These are phyloP conservation scores for Hyposoter didymator DNA, from an alignment of 2,888 invertebrate genomes.

Conservation along the genomic window DNA sequence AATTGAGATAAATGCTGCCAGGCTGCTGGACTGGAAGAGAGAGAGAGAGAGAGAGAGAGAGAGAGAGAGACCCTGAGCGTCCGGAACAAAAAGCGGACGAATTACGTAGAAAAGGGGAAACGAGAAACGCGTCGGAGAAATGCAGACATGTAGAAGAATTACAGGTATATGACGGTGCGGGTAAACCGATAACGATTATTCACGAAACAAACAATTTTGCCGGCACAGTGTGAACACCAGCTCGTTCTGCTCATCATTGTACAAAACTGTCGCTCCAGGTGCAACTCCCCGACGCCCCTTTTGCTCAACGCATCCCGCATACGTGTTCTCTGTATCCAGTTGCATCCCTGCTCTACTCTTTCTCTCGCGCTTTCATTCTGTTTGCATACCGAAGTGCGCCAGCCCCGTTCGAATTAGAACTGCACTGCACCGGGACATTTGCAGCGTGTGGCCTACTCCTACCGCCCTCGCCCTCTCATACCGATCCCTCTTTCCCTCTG, in stretches of 20 bases:
- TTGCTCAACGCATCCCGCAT: constrained; percentile 33
- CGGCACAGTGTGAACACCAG: constrained; percentile 36
- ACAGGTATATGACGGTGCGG: constrained; percentile 46
- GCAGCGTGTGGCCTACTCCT: constrained; percentile 48
- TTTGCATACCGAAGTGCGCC: constrained; percentile 39
- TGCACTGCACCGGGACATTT: constrained; percentile 57
- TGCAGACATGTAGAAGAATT: constrained; percentile 20
- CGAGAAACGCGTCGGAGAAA: constrained; percentile 10
- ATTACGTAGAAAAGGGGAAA: not conserved
- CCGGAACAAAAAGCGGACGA: not conserved
- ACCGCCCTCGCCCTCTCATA: not conserved
- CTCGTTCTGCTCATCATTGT: constrained; percentile 51
- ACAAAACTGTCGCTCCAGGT: constrained; percentile 50
- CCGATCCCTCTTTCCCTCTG: constrained; percentile 12
- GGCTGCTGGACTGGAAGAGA: constrained; percentile 1
- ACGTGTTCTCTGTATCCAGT: constrained; percentile 25
- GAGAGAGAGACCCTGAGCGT: not conserved
- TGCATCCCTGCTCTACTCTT: constrained; percentile 19
- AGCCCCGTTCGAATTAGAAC: constrained; percentile 60
- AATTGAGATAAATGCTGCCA: constrained; percentile 12
- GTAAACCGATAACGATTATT: constrained; percentile 64
- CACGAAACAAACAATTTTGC: constrained; percentile 63
- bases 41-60: not conserved
- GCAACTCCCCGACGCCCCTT: constrained; percentile 16
- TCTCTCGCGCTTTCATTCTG: constrained; percentile 35